Evolutionary conservation across 2,888 invertebrate species (phyloP).

Genomic region (Isoperla grammatica): DNA sequence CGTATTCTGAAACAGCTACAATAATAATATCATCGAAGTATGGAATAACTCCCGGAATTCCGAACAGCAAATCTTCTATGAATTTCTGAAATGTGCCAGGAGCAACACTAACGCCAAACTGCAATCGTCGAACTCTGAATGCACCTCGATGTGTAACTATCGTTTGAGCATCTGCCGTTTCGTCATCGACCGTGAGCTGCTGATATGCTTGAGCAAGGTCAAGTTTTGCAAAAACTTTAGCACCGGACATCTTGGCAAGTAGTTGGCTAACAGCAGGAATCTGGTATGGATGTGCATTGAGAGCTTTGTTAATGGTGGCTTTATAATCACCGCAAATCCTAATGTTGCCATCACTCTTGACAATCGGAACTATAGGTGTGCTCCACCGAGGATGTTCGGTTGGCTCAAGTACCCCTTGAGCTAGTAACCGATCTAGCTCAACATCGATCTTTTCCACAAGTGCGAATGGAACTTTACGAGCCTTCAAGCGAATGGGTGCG

Average conservation of each 20-base stretch:
- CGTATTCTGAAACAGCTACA: no score
- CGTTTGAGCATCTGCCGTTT: background rate
- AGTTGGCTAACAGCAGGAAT: constrained; percentile 25
- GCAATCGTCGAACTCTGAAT: constrained; percentile 24
- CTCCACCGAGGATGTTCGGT: constrained; percentile 21
- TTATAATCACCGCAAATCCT: constrained; percentile 30
- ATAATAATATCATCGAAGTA: no score
- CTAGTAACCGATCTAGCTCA: constrained; percentile 30
- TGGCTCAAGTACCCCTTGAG: background rate
- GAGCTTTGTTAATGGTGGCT: constrained; percentile 23
- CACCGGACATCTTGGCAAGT: constrained; percentile 23
- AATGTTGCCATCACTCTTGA: constrained; percentile 22
- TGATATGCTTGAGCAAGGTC: constrained; percentile 15
- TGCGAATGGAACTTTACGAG: constrained; percentile 35
- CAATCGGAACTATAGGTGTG: constrained; percentile 24
- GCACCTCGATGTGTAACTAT: constrained; percentile 11
- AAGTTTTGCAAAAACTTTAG: constrained; percentile 21
- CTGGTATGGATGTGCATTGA: constrained; percentile 22
- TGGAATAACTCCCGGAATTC: no score
- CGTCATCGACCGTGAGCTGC: constrained; percentile 7
- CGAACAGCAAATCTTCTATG: no score
- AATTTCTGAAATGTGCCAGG: background rate
- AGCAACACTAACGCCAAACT: constrained; percentile 26
- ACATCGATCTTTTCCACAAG: constrained; percentile 33
- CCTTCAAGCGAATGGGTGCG: background rate